phyloP scores from a whole-genome alignment of 2,113 vertebrate genomes.

The Poicephalus gulielmi region DNA sequence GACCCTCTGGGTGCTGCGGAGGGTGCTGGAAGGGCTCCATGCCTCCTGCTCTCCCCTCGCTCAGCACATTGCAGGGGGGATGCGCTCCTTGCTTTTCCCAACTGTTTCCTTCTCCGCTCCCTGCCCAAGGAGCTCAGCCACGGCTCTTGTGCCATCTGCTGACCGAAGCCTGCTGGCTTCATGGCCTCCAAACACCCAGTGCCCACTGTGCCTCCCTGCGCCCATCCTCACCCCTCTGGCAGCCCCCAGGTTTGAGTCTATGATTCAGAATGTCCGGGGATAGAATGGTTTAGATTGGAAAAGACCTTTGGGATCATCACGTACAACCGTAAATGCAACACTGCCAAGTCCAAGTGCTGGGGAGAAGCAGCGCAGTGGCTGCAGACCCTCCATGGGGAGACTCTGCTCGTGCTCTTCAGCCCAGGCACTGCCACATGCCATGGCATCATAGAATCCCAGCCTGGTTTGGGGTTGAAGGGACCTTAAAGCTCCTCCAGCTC shows the following conservation, averaged over 20 bases:
- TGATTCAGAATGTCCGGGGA: background rate
- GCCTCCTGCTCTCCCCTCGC: background rate
- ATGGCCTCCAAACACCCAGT: accelerated
- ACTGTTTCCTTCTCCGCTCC: background rate
- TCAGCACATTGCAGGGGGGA: background rate
- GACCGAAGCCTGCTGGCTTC: background rate
- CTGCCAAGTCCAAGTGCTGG: accelerated
- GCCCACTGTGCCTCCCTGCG: background rate
- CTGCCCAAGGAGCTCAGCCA: background rate
- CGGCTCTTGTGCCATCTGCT: slow-evolving; percentile 50
- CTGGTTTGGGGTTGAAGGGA: too few species aligned
- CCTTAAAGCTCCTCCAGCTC: too few species aligned
- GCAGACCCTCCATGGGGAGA: accelerated
- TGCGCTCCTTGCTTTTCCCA: background rate
- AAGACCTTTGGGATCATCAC: background rate
- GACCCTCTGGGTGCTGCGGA: background rate
- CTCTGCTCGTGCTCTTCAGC: background rate
- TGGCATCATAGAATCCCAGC: background rate
- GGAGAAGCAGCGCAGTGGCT: background rate
- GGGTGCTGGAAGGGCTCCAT: background rate
- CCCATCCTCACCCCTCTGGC: background rate
- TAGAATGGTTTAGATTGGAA: background rate
- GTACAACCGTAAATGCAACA: accelerated
- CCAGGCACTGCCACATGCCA: accelerated
- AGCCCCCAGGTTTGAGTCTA: background rate